Conservation (phyloP, 1,140 invertebrate genomes). For the Leptopilina boulardi region DNA sequence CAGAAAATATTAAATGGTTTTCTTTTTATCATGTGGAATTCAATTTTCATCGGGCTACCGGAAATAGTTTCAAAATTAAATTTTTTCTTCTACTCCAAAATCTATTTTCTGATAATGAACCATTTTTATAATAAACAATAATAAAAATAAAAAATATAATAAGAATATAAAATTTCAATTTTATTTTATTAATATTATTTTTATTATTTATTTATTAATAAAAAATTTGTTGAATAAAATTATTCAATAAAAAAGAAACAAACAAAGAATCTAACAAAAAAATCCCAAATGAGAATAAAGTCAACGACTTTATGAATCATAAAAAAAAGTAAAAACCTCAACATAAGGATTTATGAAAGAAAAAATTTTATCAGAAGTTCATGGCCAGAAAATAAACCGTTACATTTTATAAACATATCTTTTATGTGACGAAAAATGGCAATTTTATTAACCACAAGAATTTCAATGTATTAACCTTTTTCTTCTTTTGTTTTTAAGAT, state of each 20-base stretch:
- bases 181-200: no score
- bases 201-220: no score
- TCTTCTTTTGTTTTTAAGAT: no score
- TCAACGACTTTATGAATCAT: constrained; percentile 6
- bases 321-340: not conserved
- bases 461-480: no score
- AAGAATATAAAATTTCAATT: no score
- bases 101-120: no score
- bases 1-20: not conserved
- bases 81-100: no score
- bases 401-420: constrained; percentile 11
- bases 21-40: not conserved
- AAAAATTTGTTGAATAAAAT: not conserved
- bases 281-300: not conserved
- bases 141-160: no score
- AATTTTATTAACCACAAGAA: not conserved
- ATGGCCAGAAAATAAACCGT: constrained; percentile 4
- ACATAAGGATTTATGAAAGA: not conserved
- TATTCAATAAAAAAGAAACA: not conserved
- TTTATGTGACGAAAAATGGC: not conserved
- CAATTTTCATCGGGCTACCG: not conserved
- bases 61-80: no score
- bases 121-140: no score
- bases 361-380: not conserved
- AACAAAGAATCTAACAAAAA: not conserved